Evolutionary conservation across 2,888 invertebrate species (phyloP).

Genomic region (Xylota sylvarum): DNA sequence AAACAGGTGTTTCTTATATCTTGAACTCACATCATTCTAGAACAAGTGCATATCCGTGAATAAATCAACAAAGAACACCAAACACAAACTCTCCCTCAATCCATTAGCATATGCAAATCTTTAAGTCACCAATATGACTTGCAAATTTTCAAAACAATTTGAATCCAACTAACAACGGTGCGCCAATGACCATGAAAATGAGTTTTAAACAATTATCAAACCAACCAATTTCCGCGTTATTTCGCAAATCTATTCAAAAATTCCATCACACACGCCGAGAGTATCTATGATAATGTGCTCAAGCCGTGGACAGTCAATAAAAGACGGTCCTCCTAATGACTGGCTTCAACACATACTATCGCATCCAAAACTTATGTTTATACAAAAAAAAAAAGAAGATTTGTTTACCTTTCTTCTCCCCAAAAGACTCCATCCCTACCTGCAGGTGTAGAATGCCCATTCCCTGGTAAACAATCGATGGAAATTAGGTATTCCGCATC

Average conservation of each 20-base stretch:
- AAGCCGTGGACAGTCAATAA: not conserved
- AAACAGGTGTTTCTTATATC: too few species aligned
- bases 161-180: slow-evolving; percentile 7
- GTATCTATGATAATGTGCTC: slow-evolving; percentile 10
- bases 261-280: slow-evolving; percentile 14
- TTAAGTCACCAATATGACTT: not conserved
- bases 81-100: not conserved
- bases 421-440: too few species aligned
- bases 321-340: not conserved
- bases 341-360: not conserved
- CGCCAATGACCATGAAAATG: slow-evolving; percentile 36
- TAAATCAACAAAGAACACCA: slow-evolving; percentile 8
- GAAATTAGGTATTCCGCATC: slow-evolving; percentile 30
- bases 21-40: not conserved
- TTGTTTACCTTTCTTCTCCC: too few species aligned
- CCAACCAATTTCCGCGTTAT: slow-evolving; percentile 46
- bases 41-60: not conserved
- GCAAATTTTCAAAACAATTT: slow-evolving; percentile 15
- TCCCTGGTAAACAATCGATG: not conserved
- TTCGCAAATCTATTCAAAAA: slow-evolving; percentile 15
- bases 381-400: too few species aligned
- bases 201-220: slow-evolving; percentile 44
- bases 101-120: slow-evolving; percentile 8
- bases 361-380: too few species aligned
- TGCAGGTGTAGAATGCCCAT: too few species aligned